phyloP scores from a whole-genome alignment of 2,797 vertebrate species.

The Lepidocolaptes lacrymiger region DNA sequence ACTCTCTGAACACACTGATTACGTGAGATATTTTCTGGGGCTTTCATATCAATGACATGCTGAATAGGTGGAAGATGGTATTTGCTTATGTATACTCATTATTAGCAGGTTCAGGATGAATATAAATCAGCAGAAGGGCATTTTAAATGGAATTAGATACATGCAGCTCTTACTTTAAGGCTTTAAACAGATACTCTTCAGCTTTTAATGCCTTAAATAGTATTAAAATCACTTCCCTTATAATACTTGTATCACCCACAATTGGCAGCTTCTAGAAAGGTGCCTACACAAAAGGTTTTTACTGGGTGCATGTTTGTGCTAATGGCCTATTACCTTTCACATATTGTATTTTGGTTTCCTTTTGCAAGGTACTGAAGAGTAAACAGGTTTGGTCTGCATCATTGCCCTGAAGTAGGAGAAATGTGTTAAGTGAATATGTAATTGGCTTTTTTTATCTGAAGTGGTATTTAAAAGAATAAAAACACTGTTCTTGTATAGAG shows the following conservation, averaged over 20 bases:
- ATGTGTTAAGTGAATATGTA: conserved; percentile 64
- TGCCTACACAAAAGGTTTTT: conserved; percentile 65
- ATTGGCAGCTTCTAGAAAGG: conserved; percentile 64
- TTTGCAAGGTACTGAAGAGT: conserved; percentile 50
- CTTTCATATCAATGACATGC: conserved; percentile 70
- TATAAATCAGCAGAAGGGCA: conserved; percentile 45
- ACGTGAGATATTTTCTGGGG: conserved; percentile 76
- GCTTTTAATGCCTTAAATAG: conserved; percentile 42
- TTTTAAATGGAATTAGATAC: conserved; percentile 26
- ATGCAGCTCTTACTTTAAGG: conserved; percentile 36
- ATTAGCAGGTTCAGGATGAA: conserved; percentile 49
- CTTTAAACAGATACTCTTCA: conserved; percentile 29
- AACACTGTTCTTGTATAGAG: conserved; percentile 53
- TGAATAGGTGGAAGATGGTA: conserved; percentile 62
- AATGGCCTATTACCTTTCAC: conserved; percentile 71
- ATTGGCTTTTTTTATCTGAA: conserved; percentile 38
- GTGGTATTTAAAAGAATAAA: conserved; percentile 62
- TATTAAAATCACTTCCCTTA: conserved; percentile 55
- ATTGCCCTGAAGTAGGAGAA: conserved; percentile 47
- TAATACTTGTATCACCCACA: conserved; percentile 47
- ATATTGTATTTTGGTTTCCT: conserved; percentile 59
- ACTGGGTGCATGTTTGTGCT: conserved; percentile 51
- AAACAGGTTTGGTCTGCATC: conserved; percentile 65
- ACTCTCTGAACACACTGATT: conserved; percentile 81
- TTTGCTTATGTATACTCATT: conserved; percentile 63